These are phyloP conservation scores for Dasypogon diadema DNA, from an alignment of 2,888 invertebrate genomes.

Conservation along the genomic window DNA sequence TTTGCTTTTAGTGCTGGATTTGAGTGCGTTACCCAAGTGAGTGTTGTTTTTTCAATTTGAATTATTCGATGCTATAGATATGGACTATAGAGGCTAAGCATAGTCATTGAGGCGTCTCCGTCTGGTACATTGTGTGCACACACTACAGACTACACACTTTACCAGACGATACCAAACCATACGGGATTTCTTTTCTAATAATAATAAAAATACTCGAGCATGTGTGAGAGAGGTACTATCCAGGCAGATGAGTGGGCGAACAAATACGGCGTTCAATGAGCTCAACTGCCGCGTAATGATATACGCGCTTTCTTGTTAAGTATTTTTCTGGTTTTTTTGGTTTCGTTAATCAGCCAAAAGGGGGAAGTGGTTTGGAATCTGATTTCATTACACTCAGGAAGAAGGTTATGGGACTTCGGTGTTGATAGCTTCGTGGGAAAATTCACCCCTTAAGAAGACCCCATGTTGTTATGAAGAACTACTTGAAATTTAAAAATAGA, in stretches of 20 bases:
- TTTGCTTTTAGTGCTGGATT: background rate
- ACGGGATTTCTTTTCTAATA: slow-evolving; percentile 21
- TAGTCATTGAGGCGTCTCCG: too few relatives aligned
- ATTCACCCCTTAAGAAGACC: slow-evolving; percentile 41
- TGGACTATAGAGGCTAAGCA: too few relatives aligned
- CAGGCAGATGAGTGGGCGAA: slow-evolving; percentile 40
- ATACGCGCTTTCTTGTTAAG: slow-evolving; percentile 27
- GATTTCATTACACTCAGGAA: slow-evolving; percentile 49
- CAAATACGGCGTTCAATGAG: slow-evolving; percentile 46
- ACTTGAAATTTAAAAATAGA: background rate
- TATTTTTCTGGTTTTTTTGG: slow-evolving; percentile 42
- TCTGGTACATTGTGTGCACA: background rate
- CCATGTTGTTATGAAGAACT: too few relatives aligned
- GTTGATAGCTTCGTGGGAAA: slow-evolving; percentile 49
- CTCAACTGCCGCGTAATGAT: slow-evolving; percentile 43
- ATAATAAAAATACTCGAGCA: slow-evolving; percentile 6
- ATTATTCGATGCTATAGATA: slow-evolving; percentile 5
- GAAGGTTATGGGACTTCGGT: slow-evolving; percentile 42
- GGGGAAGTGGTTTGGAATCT: slow-evolving; percentile 51
- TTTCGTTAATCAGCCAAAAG: slow-evolving; percentile 45
- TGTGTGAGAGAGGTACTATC: slow-evolving; percentile 6
- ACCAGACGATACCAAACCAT: background rate
- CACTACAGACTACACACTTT: slow-evolving; percentile 4
- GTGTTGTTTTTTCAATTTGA: slow-evolving; percentile 20
- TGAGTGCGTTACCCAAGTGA: slow-evolving; percentile 30